Evolutionary conservation across 1,140 invertebrate species (phyloP).

Genomic region (Saccostrea glomerata): DNA sequence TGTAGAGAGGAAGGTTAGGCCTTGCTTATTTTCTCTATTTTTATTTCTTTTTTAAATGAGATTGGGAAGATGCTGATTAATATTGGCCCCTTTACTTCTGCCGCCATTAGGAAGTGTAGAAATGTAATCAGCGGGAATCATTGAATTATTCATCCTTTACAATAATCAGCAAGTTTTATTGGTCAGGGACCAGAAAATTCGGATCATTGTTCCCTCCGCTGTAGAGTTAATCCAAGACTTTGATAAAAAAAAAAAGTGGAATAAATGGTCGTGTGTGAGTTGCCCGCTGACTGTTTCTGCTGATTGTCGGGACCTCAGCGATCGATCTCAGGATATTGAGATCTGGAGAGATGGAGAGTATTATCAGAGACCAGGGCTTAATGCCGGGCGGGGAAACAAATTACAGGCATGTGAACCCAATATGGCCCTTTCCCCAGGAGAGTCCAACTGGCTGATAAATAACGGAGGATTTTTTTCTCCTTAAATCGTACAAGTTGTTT

Average conservation of each 20-base stretch:
- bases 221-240: not conserved
- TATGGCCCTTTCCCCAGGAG: not conserved
- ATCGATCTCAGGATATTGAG: not conserved
- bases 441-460: too few species aligned
- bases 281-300: not conserved
- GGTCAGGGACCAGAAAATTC: not conserved
- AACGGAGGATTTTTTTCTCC: too few species aligned
- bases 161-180: not conserved
- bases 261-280: not conserved
- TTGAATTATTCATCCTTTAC: conserved; percentile 5
- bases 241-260: not conserved
- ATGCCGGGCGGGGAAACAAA: not conserved
- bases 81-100: not conserved
- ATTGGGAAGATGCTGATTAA: not conserved
- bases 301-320: not conserved
- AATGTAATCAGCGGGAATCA: not conserved
- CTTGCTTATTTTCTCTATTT: too few species aligned
- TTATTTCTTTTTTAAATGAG: not conserved
- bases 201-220: not conserved
- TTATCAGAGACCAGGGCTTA: not conserved
- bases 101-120: not conserved
- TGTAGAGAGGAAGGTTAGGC: too few species aligned
- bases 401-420: not conserved
- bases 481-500: too few species aligned
- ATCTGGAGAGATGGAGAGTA: not conserved